Evolutionary conservation across 2,888 invertebrate genomes (phyloP).

Genomic region (Dorcus hopei): DNA sequence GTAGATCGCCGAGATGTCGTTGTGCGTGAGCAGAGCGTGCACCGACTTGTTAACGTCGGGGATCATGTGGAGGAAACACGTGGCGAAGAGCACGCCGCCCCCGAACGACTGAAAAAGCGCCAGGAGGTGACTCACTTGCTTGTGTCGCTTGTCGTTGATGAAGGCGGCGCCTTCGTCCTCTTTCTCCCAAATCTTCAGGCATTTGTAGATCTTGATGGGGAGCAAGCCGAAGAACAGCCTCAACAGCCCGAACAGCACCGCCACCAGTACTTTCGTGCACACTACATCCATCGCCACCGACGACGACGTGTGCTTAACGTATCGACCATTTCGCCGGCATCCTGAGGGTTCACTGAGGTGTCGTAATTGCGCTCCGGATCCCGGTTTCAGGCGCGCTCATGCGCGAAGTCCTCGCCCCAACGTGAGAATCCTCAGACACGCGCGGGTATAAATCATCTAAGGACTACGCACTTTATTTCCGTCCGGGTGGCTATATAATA

Average conservation of each 20-base stretch:
- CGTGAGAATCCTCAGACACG: too few relatives aligned
- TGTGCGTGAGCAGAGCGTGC: slow-evolving; percentile 39
- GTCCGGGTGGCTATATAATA: too few relatives aligned
- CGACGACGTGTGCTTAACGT: not conserved
- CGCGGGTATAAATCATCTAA: too few relatives aligned
- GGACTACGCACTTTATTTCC: too few relatives aligned
- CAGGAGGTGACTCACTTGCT: slow-evolving; percentile 40
- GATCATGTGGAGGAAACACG: slow-evolving; percentile 58
- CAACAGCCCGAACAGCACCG: slow-evolving; percentile 49
- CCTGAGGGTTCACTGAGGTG: not conserved
- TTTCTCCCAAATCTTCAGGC: slow-evolving; percentile 41
- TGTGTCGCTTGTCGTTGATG: slow-evolving; percentile 39
- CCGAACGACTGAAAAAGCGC: slow-evolving; percentile 52
- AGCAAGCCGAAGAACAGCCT: slow-evolving; percentile 52
- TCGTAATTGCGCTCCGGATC: not conserved
- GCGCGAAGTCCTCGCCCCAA: not conserved
- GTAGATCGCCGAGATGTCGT: slow-evolving; percentile 37
- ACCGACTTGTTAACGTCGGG: slow-evolving; percentile 53
- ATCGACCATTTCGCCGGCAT: not conserved
- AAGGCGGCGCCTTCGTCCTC: slow-evolving; percentile 35
- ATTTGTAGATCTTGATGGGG: slow-evolving; percentile 51
- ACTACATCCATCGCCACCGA: slow-evolving; percentile 42
- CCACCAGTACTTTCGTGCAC: slow-evolving; percentile 50
- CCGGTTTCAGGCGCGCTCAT: not conserved
- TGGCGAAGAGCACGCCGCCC: slow-evolving; percentile 57